Percentiles rank a stretch among this genome's conserved stretches.
Evolutionary conservation across 2,113 vertebrate species (phyloP).

Genomic region (Pangasianodon gigas): DNA sequence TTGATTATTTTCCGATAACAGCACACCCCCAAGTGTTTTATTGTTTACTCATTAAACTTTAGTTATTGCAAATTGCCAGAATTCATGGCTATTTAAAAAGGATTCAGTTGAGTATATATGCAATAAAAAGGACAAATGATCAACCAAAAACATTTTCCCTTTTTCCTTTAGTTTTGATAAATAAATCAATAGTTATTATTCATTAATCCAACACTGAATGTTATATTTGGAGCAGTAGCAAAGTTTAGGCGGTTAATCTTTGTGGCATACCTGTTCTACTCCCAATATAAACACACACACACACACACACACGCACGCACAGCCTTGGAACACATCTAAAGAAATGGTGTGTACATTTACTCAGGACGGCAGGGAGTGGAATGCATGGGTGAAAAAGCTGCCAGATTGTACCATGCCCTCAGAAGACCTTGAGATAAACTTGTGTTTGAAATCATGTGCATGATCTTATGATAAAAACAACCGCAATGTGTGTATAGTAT

Average conservation of each 20-base stretch:
- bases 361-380: conserved; percentile 10
- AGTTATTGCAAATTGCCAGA: not conserved
- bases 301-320: not conserved
- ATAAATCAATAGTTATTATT: not conserved
- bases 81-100: not conserved
- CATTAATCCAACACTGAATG: conserved; percentile 1
- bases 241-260: not conserved
- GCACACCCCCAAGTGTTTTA: not conserved
- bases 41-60: not conserved
- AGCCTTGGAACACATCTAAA: not conserved
- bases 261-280: not conserved
- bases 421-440: conserved; percentile 50
- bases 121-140: not conserved
- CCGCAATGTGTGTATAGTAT: not conserved
- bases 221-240: not conserved
- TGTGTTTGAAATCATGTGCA: conserved; percentile 21
- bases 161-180: not conserved
- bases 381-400: not conserved
- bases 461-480: conserved; percentile 22
- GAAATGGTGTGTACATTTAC: conserved; percentile 36
- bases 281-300: conserved; percentile 9
- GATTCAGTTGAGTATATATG: not conserved
- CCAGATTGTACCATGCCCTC: conserved; percentile 50
- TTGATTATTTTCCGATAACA: not conserved
- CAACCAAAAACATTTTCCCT: too few species aligned